Evolutionary conservation across 53 echinoderm and acorn worm species (phyloP), one percentile per base, ranked within the genome.

Genomic region (Zoroaster sp.): DNA sequence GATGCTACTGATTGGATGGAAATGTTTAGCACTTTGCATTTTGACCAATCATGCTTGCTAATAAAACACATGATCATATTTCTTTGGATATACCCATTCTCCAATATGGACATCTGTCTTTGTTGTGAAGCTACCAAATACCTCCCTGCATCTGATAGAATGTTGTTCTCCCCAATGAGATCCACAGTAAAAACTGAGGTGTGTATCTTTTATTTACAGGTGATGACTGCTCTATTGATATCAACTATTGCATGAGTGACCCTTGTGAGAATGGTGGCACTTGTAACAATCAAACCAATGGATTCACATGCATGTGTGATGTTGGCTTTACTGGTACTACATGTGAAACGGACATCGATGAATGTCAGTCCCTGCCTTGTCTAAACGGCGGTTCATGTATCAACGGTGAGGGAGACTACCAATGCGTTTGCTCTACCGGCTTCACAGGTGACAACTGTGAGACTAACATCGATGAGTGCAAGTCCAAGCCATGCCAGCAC

Each of bases 221-320:
- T 88, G 43, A 32, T 46, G 77, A 76, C 30, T 88, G 88, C 47
- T 46, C 66, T 68, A 18, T 89, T 37, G 33, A 32, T 15, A 89
- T 79, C 2, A 52, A 89, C 49, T 71, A 78, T 38, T 94, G 94
- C 33, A 2, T 4, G n/a, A 43, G 54, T 44, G 52, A 49, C 17
- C 91, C 94, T 34, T 94, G 94, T 77, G 13, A 42, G 15, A 88
- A 94, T 37, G 78, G 83, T 13, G 93, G 93, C 0, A 52, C 59
- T 2, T 94, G 94, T 52, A 42, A 35, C 20, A 83, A 88, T 71
- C 42, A 69, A 23, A 36, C 76, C 28, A 88, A 79, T 42, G 68
- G 69, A 52, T 91, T 88, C 78, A 83, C 85, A 0, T 94, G 94
- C 39, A 69, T 38, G 25, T 94, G 94, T 65, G 59, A 80, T 39